Evolutionary conservation across 2,888 invertebrate genomes (phyloP).

Genomic region (Polymixis lichenea): DNA sequence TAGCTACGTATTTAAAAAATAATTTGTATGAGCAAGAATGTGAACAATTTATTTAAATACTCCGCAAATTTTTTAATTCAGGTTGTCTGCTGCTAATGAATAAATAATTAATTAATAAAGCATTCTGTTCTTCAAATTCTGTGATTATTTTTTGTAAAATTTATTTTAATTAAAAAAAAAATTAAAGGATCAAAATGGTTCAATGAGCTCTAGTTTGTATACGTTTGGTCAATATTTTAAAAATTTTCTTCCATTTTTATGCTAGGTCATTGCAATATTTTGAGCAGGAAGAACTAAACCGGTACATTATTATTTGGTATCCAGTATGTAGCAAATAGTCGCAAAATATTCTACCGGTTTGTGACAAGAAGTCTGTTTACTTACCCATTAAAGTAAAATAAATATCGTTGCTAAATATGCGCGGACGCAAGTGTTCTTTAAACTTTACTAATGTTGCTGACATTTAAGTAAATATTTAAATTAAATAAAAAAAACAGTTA

Average conservation of each 20-base stretch:
- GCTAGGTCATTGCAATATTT: neutral
- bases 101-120: neutral
- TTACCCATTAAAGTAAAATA: conserved; percentile 53
- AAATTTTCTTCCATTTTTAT: neutral
- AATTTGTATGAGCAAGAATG: neutral
- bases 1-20: neutral
- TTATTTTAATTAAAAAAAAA: neutral
- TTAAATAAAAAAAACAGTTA: conserved; percentile 24
- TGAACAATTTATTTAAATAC: conserved; percentile 13
- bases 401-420: conserved; percentile 45
- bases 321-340: conserved; percentile 32
- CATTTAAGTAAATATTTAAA: conserved; percentile 38
- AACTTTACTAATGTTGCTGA: conserved; percentile 42
- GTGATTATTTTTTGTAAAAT: neutral
- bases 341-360: conserved; percentile 40
- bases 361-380: conserved; percentile 37
- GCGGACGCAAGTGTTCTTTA: conserved; percentile 40
- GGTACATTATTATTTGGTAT: conserved; percentile 1
- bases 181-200: neutral
- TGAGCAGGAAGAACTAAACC: neutral
- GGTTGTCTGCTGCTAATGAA: neutral
- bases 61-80: conserved; percentile 2
- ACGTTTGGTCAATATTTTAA: no score
- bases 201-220: no score
- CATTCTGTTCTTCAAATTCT: neutral